These are phyloP conservation scores for Nymphalis urticae DNA, from an alignment of 2,888 invertebrate species.

Conservation along the genomic window DNA sequence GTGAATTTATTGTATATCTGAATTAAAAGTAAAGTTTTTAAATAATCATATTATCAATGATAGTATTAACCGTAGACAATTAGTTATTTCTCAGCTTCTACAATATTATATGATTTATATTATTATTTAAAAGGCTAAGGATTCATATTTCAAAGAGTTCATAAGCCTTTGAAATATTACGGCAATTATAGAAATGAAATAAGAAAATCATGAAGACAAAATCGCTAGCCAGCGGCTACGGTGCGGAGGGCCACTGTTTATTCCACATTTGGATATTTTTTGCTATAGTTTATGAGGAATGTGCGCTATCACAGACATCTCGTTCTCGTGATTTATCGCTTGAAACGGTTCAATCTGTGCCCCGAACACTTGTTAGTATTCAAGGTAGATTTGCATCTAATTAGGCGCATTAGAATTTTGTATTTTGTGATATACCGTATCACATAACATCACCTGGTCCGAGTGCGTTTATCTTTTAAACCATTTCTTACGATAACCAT, in stretches of 20 bases:
- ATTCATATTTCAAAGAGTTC: background rate
- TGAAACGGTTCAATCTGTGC: constrained; percentile 50
- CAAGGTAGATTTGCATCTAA: constrained; percentile 74
- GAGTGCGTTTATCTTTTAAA: constrained; percentile 17
- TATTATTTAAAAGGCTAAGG: background rate
- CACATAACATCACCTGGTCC: constrained; percentile 41
- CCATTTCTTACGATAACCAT: constrained; percentile 20
- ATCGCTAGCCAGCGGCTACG: constrained; percentile 60
- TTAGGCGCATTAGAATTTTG: constrained; percentile 62
- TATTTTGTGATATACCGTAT: constrained; percentile 59
- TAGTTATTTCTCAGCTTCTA: too few species aligned
- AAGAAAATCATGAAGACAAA: constrained; percentile 61
- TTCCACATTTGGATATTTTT: constrained; percentile 62
- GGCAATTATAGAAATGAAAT: constrained; percentile 65
- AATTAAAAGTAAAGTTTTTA: too few species aligned
- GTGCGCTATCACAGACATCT: constrained; percentile 66
- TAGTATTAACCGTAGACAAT: too few species aligned
- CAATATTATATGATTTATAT: background rate
- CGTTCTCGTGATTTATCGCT: constrained; percentile 68
- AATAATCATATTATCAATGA: too few species aligned
- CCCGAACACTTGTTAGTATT: constrained; percentile 73
- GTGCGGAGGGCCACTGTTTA: constrained; percentile 75
- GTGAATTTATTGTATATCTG: too few species aligned
- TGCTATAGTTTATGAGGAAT: constrained; percentile 56
- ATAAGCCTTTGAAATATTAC: constrained; percentile 59